phyloP scores from a whole-genome alignment of 2,797 vertebrate genomes.

The Calcarius lapponicus region DNA sequence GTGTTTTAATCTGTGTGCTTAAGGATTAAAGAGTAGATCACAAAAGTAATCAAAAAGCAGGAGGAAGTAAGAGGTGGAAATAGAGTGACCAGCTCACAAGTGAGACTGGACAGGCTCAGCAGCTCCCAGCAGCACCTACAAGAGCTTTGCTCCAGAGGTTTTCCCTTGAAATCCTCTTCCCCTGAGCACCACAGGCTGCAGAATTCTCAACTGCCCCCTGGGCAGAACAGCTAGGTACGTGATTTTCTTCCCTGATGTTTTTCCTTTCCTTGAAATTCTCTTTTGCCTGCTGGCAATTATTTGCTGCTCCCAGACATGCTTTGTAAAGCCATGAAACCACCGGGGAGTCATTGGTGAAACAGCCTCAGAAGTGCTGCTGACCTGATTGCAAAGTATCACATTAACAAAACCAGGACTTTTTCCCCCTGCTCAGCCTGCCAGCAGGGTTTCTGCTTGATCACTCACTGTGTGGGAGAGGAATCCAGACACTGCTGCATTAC shows the following conservation, averaged over 20 bases:
- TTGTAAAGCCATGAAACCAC: conserved; percentile 14
- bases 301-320: conserved; percentile 31
- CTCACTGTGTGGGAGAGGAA: conserved; percentile 32
- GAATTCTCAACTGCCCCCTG: background rate
- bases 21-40: background rate
- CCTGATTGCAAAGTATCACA: conserved; percentile 33
- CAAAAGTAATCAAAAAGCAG: background rate
- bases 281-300: conserved; percentile 43
- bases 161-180: background rate
- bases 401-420: conserved; percentile 10
- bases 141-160: background rate
- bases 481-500: conserved; percentile 34
- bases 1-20: background rate
- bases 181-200: background rate
- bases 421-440: background rate
- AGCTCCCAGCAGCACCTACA: background rate
- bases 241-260: background rate
- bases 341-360: conserved; percentile 8
- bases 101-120: background rate
- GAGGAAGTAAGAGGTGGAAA: background rate
- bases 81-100: background rate
- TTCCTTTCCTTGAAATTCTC: conserved; percentile 2
- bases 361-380: conserved; percentile 31
- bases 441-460: background rate
- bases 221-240: background rate